phyloP scores from a whole-genome alignment of 1,140 invertebrate species.

The Luehdorfia chinensis region DNA sequence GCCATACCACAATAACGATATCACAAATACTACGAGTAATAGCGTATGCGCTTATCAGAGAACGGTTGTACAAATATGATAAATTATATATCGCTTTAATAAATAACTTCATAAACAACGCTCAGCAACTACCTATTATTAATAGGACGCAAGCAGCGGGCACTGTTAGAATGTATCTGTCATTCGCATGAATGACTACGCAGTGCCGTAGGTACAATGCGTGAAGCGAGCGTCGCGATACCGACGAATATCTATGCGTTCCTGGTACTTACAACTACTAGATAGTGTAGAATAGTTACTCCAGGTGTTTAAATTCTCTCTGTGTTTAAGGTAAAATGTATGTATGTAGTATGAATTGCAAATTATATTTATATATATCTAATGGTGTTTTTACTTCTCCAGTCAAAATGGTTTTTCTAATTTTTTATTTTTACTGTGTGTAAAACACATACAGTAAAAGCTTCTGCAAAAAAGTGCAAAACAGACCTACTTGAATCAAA shows the following conservation, averaged over 20 bases:
- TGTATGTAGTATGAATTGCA: too few species aligned
- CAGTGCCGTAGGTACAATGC: conserved; percentile 3
- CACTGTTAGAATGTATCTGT: conserved; percentile 16
- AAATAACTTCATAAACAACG: conserved; percentile 12
- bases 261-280: conserved; percentile 18
- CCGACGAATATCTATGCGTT: not conserved
- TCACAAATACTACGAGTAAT: not conserved
- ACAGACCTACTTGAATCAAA: too few species aligned
- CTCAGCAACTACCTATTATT: conserved; percentile 11
- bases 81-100: conserved; percentile 8
- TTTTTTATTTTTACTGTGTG: not conserved
- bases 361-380: too few species aligned
- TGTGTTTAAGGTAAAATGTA: not conserved
- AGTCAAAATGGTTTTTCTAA: not conserved
- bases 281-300: conserved; percentile 17
- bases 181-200: conserved; percentile 10
- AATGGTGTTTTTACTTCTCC: too few species aligned
- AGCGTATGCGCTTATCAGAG: conserved; percentile 4
- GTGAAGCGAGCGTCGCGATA: not conserved
- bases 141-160: conserved; percentile 6
- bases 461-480: too few species aligned
- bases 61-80: conserved; percentile 13
- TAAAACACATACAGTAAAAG: too few species aligned
- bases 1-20: too few species aligned
- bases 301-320: too few species aligned